phyloP scores from a whole-genome alignment of 2,888 invertebrate genomes.

The Drosophila mulleri region DNA sequence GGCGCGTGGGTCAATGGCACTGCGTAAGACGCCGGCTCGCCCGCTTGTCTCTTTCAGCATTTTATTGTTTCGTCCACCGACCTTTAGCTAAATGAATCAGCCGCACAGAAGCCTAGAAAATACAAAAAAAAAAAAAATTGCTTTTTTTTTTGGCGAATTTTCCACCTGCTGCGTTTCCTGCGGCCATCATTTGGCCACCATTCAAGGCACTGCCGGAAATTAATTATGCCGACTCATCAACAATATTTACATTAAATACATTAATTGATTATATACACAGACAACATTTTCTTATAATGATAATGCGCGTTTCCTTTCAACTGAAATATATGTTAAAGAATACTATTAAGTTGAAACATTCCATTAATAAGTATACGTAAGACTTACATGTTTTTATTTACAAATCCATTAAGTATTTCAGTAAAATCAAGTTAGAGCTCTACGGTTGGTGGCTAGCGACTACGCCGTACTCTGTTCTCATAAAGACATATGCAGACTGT shows the following conservation, averaged over 20 bases:
- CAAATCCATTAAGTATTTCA: too few species aligned
- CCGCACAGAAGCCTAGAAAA: conserved; percentile 33
- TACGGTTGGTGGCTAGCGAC: too few species aligned
- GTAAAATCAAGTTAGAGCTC: too few species aligned
- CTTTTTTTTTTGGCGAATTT: conserved; percentile 19
- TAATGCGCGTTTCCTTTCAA: not conserved
- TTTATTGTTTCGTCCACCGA: conserved; percentile 48
- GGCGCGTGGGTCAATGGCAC: not conserved
- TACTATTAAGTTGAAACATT: too few species aligned
- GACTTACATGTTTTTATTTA: too few species aligned
- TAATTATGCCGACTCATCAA: conserved; percentile 68
- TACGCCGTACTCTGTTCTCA: too few species aligned
- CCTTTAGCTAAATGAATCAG: conserved; percentile 73
- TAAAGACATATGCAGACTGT: too few species aligned
- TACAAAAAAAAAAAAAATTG: not conserved
- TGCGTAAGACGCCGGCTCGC: conserved; percentile 18
- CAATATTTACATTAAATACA: conserved; percentile 46
- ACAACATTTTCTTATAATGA: conserved; percentile 15
- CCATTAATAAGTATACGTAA: too few species aligned
- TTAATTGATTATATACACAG: conserved; percentile 41
- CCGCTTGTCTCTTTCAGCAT: conserved; percentile 29
- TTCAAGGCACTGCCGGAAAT: conserved; percentile 56
- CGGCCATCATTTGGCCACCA: conserved; percentile 37
- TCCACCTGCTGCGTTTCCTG: conserved; percentile 66
- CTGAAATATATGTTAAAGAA: too few species aligned